Conservation (phyloP, 2,888 invertebrate genomes). For the Pristionchus maxplancki region DNA sequence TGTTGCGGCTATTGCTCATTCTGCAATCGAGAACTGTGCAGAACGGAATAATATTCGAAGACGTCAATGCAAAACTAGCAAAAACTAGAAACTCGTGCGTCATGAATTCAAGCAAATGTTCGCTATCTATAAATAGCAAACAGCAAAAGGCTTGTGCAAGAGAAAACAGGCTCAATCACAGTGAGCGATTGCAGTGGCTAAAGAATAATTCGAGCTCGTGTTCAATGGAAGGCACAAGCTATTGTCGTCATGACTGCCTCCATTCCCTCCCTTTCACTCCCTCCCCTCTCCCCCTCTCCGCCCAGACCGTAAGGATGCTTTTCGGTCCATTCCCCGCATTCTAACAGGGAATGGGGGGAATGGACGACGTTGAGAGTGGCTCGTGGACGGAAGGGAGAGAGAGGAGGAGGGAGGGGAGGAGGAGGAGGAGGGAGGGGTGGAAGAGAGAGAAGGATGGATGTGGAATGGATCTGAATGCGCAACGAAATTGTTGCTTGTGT, state of each 20-base stretch:
- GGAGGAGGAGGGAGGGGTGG: not conserved
- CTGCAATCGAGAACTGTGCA: not conserved
- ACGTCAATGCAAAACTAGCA: no score
- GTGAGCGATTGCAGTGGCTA: constrained; percentile 20
- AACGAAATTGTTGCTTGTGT: constrained; percentile 37
- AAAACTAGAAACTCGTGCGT: no score
- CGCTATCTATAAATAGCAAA: no score
- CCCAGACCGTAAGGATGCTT: not conserved
- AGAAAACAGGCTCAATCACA: no score
- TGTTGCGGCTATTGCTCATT: no score
- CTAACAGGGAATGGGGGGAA: not conserved
- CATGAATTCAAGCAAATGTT: no score
- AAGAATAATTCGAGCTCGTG: not conserved
- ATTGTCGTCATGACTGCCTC: constrained; percentile 9
- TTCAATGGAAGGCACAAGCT: not conserved
- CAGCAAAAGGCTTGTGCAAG: no score
- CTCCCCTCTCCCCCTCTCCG: not conserved
- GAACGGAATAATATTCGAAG: not conserved
- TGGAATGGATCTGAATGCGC: constrained; percentile 29
- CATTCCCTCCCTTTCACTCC: not conserved
- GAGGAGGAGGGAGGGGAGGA: constrained; percentile 21
- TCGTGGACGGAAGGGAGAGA: not conserved
- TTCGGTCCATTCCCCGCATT: not conserved
- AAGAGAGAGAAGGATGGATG: not conserved
- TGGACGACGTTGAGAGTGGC: not conserved